Evolutionary conservation across 2,113 vertebrate species (phyloP), one percentile per base, ranked within the genome.

Genomic region (Anguilla rostrata): DNA sequence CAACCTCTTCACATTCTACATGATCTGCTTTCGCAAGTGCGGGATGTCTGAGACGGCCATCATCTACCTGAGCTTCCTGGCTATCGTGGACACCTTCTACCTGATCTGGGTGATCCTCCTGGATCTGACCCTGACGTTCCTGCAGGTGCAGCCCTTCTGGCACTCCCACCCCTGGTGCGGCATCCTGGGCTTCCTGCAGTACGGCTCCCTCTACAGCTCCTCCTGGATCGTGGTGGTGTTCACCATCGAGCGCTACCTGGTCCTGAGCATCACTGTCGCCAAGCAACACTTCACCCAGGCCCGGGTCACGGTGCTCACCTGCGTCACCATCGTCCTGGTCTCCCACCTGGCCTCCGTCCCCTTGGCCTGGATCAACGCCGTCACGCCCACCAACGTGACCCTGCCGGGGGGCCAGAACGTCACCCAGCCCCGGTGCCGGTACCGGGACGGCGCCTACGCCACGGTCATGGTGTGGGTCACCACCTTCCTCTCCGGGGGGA

Each of bases 1-100:
- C 4, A 96, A 96, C 90, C 92, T 96, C 86, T 95, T 96, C 90
- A 96, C 95, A 0, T 95, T 95, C 88, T 95, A 95, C 81, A 94
- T 95, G 92, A 93, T 96, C 88, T 90, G 92, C 85, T 94, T 94
- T 85, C 93, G 92, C 49, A 92, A 93, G n/a, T 96, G 95, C 16
- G 94, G 94, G 81, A 96, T 96, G 95, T 96, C 95, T 0, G 71
- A 87, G 79, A 87, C 95, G 0, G 95, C 95, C 16, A 89, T 91
- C 9, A 39, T 96, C 39, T 96, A 96, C 87, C 92, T 96, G 71
- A 92, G 95, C 88, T 94, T 88, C 81, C 90, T 96, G 84, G 93
- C 94, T 29, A 89, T 96, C 0, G 82, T 91, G 83, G 95, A 96
- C 90, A 93, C 92, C 34, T 92, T 92, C 86, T 95, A 95, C 90